Evolutionary conservation across 1,140 invertebrate genomes (phyloP).

Genomic region (Pseudomyrmex cubaensis): DNA sequence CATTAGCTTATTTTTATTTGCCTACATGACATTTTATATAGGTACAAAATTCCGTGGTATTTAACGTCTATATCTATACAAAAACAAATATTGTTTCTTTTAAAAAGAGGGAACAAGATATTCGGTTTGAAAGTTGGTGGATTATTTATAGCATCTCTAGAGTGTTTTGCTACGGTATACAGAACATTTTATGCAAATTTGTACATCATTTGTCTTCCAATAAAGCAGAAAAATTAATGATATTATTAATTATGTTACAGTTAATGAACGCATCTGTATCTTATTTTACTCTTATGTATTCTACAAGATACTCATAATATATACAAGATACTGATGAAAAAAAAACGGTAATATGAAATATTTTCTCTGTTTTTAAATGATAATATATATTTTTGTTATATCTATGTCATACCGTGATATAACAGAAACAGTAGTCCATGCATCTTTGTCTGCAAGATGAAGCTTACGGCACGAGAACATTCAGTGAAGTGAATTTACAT

Average conservation of each 20-base stretch:
- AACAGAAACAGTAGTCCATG: too few relatives aligned
- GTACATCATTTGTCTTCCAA: too few relatives aligned
- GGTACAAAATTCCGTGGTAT: too few relatives aligned
- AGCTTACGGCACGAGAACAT: too few relatives aligned
- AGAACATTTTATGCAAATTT: neutral
- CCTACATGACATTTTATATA: neutral
- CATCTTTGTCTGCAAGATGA: too few relatives aligned
- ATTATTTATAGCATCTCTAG: neutral
- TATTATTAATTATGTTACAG: neutral
- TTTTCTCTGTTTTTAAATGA: too few relatives aligned
- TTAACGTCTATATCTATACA: neutral
- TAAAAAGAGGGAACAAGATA: neutral
- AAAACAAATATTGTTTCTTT: neutral
- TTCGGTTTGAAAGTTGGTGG: neutral
- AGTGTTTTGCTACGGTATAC: neutral
- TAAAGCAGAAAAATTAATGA: too few relatives aligned
- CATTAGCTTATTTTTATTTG: neutral
- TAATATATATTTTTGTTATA: neutral
- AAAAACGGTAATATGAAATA: too few relatives aligned
- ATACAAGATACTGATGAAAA: neutral
- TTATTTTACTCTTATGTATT: conserved; percentile 28
- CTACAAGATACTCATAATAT: neutral
- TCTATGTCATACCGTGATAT: too few relatives aligned
- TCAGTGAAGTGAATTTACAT: neutral
- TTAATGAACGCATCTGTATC: conserved; percentile 17